These are phyloP conservation scores for Clarias platycephalus DNA, from an alignment of 2,797 vertebrate genomes.

Conservation along the genomic window DNA sequence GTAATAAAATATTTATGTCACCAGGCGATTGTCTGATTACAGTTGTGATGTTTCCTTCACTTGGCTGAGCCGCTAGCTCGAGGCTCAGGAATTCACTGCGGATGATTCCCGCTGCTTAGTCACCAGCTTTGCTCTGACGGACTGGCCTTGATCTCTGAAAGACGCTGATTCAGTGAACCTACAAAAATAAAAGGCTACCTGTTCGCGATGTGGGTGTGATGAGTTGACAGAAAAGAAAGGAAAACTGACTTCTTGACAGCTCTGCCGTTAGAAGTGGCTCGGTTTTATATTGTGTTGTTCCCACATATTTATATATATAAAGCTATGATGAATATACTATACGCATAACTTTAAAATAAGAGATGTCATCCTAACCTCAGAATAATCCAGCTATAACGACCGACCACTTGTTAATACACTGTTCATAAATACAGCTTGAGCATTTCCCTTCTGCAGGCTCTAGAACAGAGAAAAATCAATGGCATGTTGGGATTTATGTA, in stretches of 20 bases:
- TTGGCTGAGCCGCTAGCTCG: background rate
- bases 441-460: background rate
- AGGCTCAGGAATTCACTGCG: background rate
- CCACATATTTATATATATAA: background rate
- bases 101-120: slow-evolving; percentile 24
- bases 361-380: background rate
- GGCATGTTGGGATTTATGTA: slow-evolving; percentile 38
- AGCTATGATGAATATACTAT: background rate
- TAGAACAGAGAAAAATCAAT: slow-evolving; percentile 29
- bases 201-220: slow-evolving; percentile 14
- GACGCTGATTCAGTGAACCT: slow-evolving; percentile 24
- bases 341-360: background rate
- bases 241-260: background rate
- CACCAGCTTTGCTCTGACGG: slow-evolving; percentile 12
- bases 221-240: slow-evolving; percentile 21
- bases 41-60: slow-evolving; percentile 7
- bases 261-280: background rate
- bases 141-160: slow-evolving; percentile 38
- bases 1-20: slow-evolving; percentile 21
- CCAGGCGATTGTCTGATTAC: slow-evolving; percentile 27
- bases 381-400: background rate
- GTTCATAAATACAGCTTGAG: background rate
- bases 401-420: background rate
- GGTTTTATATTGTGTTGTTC: background rate
- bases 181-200: background rate